phyloP scores from a whole-genome alignment of 53 echinoderm and acorn worm species.

The Paracentrotus lividus region DNA sequence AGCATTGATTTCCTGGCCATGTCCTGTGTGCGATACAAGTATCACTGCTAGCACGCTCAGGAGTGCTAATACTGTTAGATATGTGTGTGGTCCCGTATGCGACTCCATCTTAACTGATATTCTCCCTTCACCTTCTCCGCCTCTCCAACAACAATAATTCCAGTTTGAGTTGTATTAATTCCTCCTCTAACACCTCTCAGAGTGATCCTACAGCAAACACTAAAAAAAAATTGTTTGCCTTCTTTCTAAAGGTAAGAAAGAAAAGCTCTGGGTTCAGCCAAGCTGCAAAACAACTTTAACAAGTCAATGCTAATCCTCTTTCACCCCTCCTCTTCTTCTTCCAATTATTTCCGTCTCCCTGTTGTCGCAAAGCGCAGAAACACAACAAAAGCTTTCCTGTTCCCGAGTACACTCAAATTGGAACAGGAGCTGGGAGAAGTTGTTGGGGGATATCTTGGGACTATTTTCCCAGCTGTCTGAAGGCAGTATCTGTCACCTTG shows the following conservation, averaged over 20 bases:
- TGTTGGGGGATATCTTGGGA: not conserved
- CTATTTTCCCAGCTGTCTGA: slow-evolving; percentile 41
- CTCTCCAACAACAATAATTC: slow-evolving; percentile 47
- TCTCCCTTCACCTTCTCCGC: not conserved
- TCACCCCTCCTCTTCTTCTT: slow-evolving; percentile 18
- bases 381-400: slow-evolving; percentile 48
- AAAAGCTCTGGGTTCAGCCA: slow-evolving; percentile 39
- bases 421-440: not conserved
- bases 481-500: slow-evolving; percentile 39
- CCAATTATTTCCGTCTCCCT: slow-evolving; percentile 39
- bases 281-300: slow-evolving; percentile 65
- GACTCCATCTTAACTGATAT: slow-evolving; percentile 55
- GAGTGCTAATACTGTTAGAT: slow-evolving; percentile 14
- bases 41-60: slow-evolving; percentile 25
- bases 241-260: slow-evolving; percentile 7
- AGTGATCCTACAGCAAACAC: slow-evolving; percentile 41
- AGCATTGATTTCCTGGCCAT: slow-evolving; percentile 56
- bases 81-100: slow-evolving; percentile 64
- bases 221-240: slow-evolving; percentile 14
- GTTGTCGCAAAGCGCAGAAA: not conserved
- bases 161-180: slow-evolving; percentile 62
- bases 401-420: slow-evolving; percentile 24
- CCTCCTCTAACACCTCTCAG: slow-evolving; percentile 65
- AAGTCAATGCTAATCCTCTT: slow-evolving; percentile 68
- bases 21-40: not conserved